phyloP scores from a whole-genome alignment of 2,888 invertebrate genomes.

The Carpatolechia fugitivella region DNA sequence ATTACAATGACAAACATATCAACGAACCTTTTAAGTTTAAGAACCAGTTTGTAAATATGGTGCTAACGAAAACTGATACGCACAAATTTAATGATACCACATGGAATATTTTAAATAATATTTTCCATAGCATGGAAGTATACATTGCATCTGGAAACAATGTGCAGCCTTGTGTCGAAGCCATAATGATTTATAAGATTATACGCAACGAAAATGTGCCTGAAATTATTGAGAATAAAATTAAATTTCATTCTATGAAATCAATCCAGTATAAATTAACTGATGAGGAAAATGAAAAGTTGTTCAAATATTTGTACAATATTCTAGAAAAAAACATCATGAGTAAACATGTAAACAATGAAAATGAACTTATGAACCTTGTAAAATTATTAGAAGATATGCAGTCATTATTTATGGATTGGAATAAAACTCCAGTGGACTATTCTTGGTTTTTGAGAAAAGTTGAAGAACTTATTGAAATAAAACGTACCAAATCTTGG shows the following conservation, averaged over 20 bases:
- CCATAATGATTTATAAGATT: slow-evolving; percentile 49
- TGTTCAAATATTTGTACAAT: slow-evolving; percentile 47
- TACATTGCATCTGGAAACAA: slow-evolving; percentile 48
- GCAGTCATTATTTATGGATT: slow-evolving; percentile 44
- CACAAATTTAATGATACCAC: slow-evolving; percentile 39
- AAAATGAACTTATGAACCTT: slow-evolving; percentile 33
- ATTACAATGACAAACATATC: slow-evolving; percentile 51
- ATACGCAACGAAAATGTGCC: slow-evolving; percentile 43
- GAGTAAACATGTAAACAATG: slow-evolving; percentile 30
- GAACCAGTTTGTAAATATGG: slow-evolving; percentile 43
- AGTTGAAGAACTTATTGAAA: slow-evolving; percentile 40
- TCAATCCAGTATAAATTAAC: slow-evolving; percentile 34
- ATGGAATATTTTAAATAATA: slow-evolving; percentile 51
- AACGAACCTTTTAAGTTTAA: slow-evolving; percentile 59
- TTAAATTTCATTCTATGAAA: slow-evolving; percentile 43
- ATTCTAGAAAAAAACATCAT: neutral
- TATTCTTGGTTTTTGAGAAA: slow-evolving; percentile 42
- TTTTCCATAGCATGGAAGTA: slow-evolving; percentile 59
- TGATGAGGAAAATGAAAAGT: slow-evolving; percentile 37
- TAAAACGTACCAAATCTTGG: slow-evolving; percentile 42
- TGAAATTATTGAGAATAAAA: slow-evolving; percentile 48
- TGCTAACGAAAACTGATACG: slow-evolving; percentile 38
- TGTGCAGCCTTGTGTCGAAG: slow-evolving; percentile 44
- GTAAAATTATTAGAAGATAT: slow-evolving; percentile 28
- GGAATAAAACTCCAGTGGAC: slow-evolving; percentile 44